A percentile compares a stretch with the other conserved stretches of the same genome.
Evolutionary conservation across 2,113 vertebrate genomes (phyloP).

Genomic region (Craseonycteris thonglongyai): DNA sequence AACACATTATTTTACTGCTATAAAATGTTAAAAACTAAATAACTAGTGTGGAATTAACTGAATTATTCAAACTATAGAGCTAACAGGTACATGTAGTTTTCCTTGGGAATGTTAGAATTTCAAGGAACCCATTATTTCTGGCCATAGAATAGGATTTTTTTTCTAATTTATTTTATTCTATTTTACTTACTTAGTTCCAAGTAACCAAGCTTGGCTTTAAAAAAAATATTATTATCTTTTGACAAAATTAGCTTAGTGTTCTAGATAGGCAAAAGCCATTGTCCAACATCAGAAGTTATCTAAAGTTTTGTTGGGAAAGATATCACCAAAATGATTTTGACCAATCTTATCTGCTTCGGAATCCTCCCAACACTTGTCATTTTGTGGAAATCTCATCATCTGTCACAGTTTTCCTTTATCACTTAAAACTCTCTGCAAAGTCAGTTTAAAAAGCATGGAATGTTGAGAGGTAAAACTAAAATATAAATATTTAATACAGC

Average conservation of each 20-base stretch:
- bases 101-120: not conserved
- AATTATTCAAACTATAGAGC: not conserved
- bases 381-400: not conserved
- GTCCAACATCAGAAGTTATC: not conserved
- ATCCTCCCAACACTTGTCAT: not conserved
- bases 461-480: not conserved
- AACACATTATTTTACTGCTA: slow-evolving; percentile 14
- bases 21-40: slow-evolving; percentile 24
- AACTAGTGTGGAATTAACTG: not conserved
- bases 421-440: not conserved
- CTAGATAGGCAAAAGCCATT: not conserved
- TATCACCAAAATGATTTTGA: not conserved
- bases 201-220: not conserved
- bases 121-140: not conserved
- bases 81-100: not conserved
- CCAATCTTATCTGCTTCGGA: not conserved
- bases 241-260: not conserved
- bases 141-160: not conserved
- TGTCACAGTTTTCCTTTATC: not conserved
- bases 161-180: not conserved
- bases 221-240: not conserved
- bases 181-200: slow-evolving; percentile 9
- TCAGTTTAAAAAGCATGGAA: not conserved
- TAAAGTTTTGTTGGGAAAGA: not conserved
- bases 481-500: not conserved